These are phyloP conservation scores for Prionace glauca DNA, from an alignment of 2,797 vertebrate species.

Conservation along the genomic window DNA sequence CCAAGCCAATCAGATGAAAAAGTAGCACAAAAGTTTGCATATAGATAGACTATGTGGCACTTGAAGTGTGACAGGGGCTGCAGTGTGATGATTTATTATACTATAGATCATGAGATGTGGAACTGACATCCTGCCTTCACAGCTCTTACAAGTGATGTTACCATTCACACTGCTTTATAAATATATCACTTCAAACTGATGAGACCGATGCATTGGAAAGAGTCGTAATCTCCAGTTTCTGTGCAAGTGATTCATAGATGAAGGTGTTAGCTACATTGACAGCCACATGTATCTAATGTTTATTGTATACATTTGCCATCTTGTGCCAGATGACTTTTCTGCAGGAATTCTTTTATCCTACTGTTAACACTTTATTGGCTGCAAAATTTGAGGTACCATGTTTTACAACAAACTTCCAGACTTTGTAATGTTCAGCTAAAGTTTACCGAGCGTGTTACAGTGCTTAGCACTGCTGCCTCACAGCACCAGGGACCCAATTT, in stretches of 20 bases:
- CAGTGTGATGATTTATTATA: slow-evolving; percentile 20
- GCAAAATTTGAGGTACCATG: not conserved
- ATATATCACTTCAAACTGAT: not conserved
- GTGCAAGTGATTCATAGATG: slow-evolving; percentile 12
- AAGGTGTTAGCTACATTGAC: not conserved
- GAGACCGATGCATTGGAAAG: not conserved
- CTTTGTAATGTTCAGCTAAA: not conserved
- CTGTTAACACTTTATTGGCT: not conserved
- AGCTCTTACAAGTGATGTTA: slow-evolving; percentile 14
- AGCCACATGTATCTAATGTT: slow-evolving; percentile 14
- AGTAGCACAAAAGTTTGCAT: not conserved
- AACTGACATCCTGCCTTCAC: slow-evolving; percentile 11
- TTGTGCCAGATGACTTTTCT: not conserved
- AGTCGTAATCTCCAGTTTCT: not conserved
- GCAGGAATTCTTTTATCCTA: not conserved
- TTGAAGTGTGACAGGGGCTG: not conserved
- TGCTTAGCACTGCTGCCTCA: no score
- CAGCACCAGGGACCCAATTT: no score
- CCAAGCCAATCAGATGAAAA: slow-evolving; percentile 8
- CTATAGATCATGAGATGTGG: slow-evolving; percentile 18
- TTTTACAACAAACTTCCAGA: slow-evolving; percentile 2
- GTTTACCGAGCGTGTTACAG: not conserved
- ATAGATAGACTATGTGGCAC: not conserved
- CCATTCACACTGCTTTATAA: not conserved
- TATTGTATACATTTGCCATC: not conserved